These are phyloP conservation scores for Monarcha castaneiventris DNA, from an alignment of 2,113 vertebrate species.

Conservation along the genomic window DNA sequence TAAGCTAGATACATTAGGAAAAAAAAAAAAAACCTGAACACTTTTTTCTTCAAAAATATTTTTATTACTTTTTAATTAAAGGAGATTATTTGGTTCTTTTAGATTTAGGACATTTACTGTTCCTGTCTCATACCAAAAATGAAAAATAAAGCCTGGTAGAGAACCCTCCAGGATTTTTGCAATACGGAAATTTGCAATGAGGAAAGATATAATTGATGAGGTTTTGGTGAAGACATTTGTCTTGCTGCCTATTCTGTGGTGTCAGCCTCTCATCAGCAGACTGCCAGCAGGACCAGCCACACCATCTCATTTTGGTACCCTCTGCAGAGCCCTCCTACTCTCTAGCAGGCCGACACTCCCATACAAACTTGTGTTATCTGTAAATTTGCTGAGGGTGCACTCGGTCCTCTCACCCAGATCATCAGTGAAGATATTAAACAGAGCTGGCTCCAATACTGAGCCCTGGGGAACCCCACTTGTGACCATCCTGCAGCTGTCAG, in stretches of 20 bases:
- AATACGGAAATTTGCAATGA: neutral
- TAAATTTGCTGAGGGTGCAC: neutral
- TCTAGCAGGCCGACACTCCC: neutral
- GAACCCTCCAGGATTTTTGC: neutral
- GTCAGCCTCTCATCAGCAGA: neutral
- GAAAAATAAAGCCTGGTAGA: neutral
- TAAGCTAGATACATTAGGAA: neutral
- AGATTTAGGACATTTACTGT: neutral
- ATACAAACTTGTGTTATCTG: neutral
- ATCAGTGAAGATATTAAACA: neutral
- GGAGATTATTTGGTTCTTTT: fast-evolving
- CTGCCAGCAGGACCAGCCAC: fast-evolving
- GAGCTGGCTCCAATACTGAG: neutral
- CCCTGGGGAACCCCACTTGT: fast-evolving
- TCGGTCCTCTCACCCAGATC: neutral
- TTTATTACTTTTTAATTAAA: neutral
- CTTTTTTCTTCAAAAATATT: neutral
- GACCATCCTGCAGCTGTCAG: neutral
- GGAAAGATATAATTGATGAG: neutral
- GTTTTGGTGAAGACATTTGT: neutral
- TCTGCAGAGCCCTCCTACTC: neutral
- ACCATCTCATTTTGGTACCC: neutral
- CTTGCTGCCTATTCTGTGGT: fast-evolving
- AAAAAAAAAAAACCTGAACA: neutral
- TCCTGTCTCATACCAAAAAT: neutral